Conservation (phyloP, 2,797 vertebrate species). For the Etheostoma nigrum region DNA sequence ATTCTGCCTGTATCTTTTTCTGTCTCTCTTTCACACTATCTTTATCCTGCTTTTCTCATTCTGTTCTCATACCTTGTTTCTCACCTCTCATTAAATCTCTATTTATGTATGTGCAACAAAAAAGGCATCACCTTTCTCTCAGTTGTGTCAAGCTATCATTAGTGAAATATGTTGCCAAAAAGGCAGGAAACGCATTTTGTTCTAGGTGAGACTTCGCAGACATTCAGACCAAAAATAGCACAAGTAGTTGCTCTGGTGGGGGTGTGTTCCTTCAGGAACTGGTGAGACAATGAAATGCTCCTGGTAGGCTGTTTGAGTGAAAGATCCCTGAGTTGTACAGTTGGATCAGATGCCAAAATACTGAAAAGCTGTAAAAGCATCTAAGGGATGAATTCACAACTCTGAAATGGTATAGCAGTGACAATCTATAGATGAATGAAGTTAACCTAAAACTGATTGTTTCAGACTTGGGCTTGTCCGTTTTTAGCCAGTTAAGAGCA, state of each 20-base stretch:
- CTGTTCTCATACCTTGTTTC: constrained; percentile 15
- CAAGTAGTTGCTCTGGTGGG: constrained; percentile 18
- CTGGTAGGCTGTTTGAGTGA: constrained; percentile 5
- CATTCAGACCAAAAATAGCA: constrained; percentile 36
- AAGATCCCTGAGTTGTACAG: neutral
- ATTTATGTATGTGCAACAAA: constrained; percentile 45
- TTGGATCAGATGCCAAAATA: neutral
- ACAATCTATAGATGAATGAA: neutral
- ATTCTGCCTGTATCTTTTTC: constrained; percentile 38
- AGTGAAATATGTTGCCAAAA: constrained; percentile 24
- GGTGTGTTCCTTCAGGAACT: constrained; percentile 17
- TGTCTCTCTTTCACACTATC: constrained; percentile 14
- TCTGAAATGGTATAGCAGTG: neutral
- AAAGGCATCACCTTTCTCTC: constrained; percentile 32
- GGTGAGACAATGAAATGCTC: constrained; percentile 23
- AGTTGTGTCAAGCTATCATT: constrained; percentile 36
- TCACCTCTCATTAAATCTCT: constrained; percentile 56
- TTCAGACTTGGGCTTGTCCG: neutral
- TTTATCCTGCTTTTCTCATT: constrained; percentile 27
- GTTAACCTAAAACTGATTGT: neutral
- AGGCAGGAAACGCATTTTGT: constrained; percentile 34
- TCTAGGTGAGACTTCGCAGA: constrained; percentile 10
- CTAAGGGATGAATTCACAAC: constrained; percentile 15
- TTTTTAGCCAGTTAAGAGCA: neutral
- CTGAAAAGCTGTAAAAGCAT: neutral